phyloP scores from a whole-genome alignment of 2,888 invertebrate species.

The Xestia c-nigrum region DNA sequence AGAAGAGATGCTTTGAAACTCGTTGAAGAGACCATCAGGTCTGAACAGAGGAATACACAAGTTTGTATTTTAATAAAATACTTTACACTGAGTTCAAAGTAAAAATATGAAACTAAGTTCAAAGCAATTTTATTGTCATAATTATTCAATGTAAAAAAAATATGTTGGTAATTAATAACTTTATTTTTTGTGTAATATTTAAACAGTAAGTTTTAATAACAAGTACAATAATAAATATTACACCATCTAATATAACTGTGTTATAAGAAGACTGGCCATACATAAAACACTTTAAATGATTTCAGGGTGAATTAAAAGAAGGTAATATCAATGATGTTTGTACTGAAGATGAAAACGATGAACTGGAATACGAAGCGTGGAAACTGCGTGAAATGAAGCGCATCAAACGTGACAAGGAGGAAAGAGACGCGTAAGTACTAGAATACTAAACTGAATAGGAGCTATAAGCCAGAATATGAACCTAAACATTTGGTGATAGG shows the following conservation, averaged over 20 bases:
- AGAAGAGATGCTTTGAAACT: conserved; percentile 96
- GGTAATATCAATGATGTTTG: conserved; percentile 96
- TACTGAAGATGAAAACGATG: conserved; percentile 98
- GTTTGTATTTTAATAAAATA: conserved; percentile 68
- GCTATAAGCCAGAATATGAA: neutral
- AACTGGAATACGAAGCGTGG: conserved; percentile 99
- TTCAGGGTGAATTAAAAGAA: conserved; percentile 93
- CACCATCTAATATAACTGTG: neutral
- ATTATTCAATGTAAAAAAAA: too few species aligned
- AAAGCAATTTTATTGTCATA: too few species aligned
- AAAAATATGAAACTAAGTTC: neutral
- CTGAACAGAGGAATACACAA: conserved; percentile 93
- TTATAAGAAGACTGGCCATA: neutral
- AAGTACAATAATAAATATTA: neutral
- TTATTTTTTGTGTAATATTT: too few species aligned
- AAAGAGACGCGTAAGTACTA: conserved; percentile 95
- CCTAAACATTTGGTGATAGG: neutral
- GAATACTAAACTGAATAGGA: neutral
- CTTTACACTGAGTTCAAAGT: neutral
- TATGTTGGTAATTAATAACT: too few species aligned
- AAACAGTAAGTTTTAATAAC: too few species aligned
- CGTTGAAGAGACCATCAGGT: conserved; percentile 96
- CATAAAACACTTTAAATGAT: conserved; percentile 12
- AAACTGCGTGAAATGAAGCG: conserved; percentile 98
- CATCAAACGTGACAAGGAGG: conserved; percentile 98